Evolutionary conservation across 2,113 vertebrate species (phyloP).

Genomic region (Gobio gobio): DNA sequence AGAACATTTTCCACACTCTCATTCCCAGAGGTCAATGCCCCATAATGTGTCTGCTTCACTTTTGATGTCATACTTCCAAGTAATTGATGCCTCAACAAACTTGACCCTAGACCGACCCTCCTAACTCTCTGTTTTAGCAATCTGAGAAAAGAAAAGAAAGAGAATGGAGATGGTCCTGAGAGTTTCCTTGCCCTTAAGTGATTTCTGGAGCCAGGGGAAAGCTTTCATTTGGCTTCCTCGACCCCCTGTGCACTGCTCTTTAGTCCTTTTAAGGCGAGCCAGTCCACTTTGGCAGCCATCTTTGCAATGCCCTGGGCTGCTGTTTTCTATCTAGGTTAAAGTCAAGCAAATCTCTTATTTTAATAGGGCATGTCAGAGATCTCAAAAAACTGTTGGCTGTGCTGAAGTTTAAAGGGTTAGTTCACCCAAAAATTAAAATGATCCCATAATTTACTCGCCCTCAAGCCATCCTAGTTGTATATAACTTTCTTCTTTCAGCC

Average conservation of each 20-base stretch:
- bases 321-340: constrained; percentile 4
- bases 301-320: not conserved
- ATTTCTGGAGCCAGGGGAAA: constrained; percentile 17
- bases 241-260: not conserved
- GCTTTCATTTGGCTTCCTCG: not conserved
- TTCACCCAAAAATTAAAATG: too few relatives aligned
- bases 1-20: not conserved
- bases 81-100: constrained; percentile 37
- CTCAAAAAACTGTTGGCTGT: not conserved
- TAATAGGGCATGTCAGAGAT: not conserved
- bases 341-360: not conserved
- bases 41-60: constrained; percentile 10
- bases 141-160: constrained; percentile 25
- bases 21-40: not conserved
- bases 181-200: constrained; percentile 1
- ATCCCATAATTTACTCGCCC: too few relatives aligned
- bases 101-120: constrained; percentile 23
- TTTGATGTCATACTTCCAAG: constrained; percentile 16
- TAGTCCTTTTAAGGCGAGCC: not conserved
- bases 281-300: not conserved
- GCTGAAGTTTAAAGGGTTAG: not conserved
- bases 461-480: too few relatives aligned
- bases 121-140: constrained; percentile 38
- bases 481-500: too few relatives aligned
- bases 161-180: constrained; percentile 1